These are phyloP conservation scores for Rotaria macrura DNA, from an alignment of 2,888 invertebrate species.

Conservation along the genomic window DNA sequence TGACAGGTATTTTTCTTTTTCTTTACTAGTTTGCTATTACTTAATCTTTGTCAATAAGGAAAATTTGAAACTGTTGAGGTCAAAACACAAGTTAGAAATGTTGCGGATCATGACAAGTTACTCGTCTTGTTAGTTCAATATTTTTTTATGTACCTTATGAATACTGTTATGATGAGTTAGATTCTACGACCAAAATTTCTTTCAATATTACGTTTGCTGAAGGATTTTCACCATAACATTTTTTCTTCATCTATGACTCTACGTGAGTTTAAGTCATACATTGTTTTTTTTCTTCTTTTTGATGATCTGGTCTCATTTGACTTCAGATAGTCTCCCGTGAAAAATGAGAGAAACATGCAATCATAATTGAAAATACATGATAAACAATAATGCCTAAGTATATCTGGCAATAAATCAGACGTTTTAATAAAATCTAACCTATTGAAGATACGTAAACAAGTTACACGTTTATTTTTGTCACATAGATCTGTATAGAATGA, in stretches of 20 bases:
- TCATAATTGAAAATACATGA: no score
- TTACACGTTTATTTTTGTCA: neutral
- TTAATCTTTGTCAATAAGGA: neutral
- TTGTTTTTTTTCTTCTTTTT: no score
- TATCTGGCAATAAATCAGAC: neutral
- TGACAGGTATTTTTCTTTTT: neutral
- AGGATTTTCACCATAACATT: no score
- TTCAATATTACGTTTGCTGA: no score
- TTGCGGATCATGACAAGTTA: neutral
- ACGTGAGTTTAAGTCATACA: neutral
- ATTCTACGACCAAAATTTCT: no score
- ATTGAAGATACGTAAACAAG: neutral
- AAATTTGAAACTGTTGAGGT: neutral
- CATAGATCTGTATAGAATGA: neutral
- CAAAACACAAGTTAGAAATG: neutral
- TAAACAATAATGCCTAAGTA: no score
- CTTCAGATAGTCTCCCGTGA: no score
- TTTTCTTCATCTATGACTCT: neutral
- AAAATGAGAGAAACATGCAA: no score
- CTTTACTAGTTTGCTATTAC: neutral
- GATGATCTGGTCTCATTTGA: neutral
- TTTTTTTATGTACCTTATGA: no score
- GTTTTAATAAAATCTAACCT: neutral
- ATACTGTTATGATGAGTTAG: no score
- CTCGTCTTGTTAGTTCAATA: no score